Evolutionary conservation across 2,113 vertebrate species (phyloP), one percentile per base, ranked within the genome.

Genomic region (Petroica traversi): DNA sequence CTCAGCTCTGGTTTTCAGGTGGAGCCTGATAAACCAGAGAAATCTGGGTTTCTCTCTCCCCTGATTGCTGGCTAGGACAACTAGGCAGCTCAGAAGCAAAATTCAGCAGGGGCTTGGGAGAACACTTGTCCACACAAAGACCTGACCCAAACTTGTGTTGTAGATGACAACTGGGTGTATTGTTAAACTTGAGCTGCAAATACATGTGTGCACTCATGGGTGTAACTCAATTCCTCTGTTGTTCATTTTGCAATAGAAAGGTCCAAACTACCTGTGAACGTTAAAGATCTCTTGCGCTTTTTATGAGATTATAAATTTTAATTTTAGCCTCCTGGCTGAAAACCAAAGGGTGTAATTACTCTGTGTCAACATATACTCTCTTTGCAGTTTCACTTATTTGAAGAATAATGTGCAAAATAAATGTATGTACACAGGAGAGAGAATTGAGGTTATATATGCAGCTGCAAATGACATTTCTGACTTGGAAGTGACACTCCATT

Each of bases 301-400:
- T 90, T 34, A 93, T 64, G 54, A 94, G 41, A 90, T 69, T 34
- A 92, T 87, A 81, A 81, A 94, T 91, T 93, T 92, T 72, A 76
- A 88, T 85, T 92, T 81, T 67, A 82, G 52, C 38, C 88, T 58
- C 12, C 57, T 93, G 62, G 41, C 29, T 79, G 57, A 87, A 93
- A 85, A 59, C 22, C 43, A 72, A 68, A 89, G 16, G 22, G 36
- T 43, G 6, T 79, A 88, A 93, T 95, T 82, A 92, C 49, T 72
- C 48, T 79, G 29, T 88, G 88, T 95, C 71, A 93, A 89, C 58
- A 93, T 69, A 83, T 22, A 79, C 16, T 79, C 49, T 61, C 92
- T 93, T 82, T 83, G 58, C 54, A 66, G 28, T 76, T 95, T 88
- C 81, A 90, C 18, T 89, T 92, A 88, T 57, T 90, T 85, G 72